These are phyloP conservation scores for Ichneumoninae sp. DNA, from an alignment of 2,888 invertebrate genomes.

Conservation along the genomic window DNA sequence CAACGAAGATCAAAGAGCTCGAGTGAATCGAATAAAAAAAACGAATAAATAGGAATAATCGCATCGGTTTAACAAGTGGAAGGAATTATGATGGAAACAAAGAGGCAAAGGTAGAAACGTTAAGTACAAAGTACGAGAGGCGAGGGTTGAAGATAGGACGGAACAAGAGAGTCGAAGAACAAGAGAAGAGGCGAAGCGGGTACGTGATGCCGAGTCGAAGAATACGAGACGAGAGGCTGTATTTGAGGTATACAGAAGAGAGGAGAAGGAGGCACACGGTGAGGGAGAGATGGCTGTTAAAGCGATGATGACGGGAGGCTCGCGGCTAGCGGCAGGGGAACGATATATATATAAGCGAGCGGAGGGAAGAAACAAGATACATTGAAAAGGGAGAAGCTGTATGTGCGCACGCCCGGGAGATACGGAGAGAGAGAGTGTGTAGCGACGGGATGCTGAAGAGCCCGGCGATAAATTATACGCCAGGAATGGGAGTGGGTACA, in stretches of 20 bases:
- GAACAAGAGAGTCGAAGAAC: conserved; percentile 33
- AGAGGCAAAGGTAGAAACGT: conserved; percentile 17
- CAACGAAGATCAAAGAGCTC: not conserved
- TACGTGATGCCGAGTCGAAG: conserved; percentile 52
- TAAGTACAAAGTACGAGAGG: conserved; percentile 19
- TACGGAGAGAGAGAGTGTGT: conserved; percentile 50
- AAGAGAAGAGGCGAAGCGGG: conserved; percentile 43
- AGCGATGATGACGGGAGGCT: conserved; percentile 71
- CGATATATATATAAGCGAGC: conserved; percentile 40
- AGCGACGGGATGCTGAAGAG: conserved; percentile 51
- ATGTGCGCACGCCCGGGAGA: conserved; percentile 51
- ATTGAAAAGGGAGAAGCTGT: conserved; percentile 59
- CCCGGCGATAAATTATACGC: conserved; percentile 73
- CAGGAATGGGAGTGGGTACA: conserved; percentile 53
- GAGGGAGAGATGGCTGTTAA: conserved; percentile 65
- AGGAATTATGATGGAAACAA: conserved; percentile 38
- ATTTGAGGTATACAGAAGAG: conserved; percentile 52
- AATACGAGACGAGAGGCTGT: conserved; percentile 53
- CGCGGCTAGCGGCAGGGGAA: conserved; percentile 53
- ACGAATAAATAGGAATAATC: conserved; percentile 21
- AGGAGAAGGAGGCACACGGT: not conserved
- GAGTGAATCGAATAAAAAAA: not conserved
- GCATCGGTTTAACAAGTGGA: conserved; percentile 30
- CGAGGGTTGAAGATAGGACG: conserved; percentile 22
- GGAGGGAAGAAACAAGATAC: conserved; percentile 60